Percentiles rank a stretch among this genome's conserved stretches.
phyloP scores from a whole-genome alignment of 2,113 vertebrate genomes.

The Turnix velox region DNA sequence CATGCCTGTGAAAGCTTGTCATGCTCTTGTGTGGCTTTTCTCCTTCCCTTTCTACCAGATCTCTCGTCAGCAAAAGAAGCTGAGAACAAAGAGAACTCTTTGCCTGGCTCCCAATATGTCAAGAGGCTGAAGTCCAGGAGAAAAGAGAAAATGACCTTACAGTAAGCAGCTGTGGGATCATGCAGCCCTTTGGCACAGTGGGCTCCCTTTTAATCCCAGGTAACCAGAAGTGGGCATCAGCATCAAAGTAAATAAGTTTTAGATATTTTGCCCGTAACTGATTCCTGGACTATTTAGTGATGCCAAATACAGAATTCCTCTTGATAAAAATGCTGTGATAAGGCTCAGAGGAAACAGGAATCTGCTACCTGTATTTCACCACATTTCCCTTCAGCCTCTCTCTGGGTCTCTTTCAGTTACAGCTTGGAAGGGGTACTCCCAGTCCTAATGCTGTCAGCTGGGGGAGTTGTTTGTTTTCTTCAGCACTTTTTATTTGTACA shows the following conservation, averaged over 20 bases:
- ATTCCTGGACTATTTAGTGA: background rate
- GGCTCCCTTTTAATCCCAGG: background rate
- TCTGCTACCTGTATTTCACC: background rate
- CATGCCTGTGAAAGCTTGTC: background rate
- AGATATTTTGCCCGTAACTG: background rate
- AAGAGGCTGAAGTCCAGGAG: too few relatives aligned
- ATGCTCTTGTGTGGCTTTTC: background rate
- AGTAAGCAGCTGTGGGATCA: background rate
- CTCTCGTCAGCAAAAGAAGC: background rate
- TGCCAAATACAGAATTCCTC: background rate
- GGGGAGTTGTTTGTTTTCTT: background rate
- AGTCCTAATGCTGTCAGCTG: conserved; percentile 18
- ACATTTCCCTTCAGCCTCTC: background rate
- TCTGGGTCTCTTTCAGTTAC: background rate
- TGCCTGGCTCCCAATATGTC: background rate
- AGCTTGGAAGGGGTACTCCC: background rate
- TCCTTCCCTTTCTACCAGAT: background rate
- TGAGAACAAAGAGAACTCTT: background rate
- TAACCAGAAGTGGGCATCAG: background rate
- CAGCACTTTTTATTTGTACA: background rate
- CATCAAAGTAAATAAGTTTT: background rate
- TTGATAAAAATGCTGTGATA: background rate
- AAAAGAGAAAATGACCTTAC: background rate
- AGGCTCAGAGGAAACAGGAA: fast-evolving
- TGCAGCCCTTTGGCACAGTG: background rate